Evolutionary conservation across 2,888 invertebrate genomes (phyloP).

Genomic region (Acleris sparsana): DNA sequence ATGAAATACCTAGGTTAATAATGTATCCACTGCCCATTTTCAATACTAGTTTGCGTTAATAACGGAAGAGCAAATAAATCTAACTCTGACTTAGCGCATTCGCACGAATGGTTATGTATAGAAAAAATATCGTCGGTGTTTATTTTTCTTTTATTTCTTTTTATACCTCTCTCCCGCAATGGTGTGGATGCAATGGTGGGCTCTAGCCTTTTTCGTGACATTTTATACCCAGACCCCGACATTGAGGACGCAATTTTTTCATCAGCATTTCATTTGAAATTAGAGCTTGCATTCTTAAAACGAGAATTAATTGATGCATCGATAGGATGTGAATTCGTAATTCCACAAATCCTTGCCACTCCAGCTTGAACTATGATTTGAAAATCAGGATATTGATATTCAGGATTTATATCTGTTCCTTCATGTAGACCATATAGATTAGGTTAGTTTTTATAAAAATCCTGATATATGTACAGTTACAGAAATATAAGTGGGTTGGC

Average conservation of each 20-base stretch:
- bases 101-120: conserved; percentile 46
- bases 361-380: no score
- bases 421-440: no score
- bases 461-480: no score
- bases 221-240: conserved; percentile 44
- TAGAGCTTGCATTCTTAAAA: conserved; percentile 36
- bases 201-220: conserved; percentile 8
- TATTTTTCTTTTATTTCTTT: conserved; percentile 22
- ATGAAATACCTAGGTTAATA: conserved; percentile 47
- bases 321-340: conserved; percentile 33
- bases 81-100: conserved; percentile 46
- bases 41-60: conserved; percentile 44
- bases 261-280: conserved; percentile 43
- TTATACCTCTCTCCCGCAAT: conserved; percentile 3
- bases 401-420: no score
- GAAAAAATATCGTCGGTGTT: conserved; percentile 39
- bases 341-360: no score
- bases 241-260: conserved; percentile 41
- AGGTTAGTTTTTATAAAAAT: no score
- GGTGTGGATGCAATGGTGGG: conserved; percentile 9
- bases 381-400: no score
- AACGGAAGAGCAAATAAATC: conserved; percentile 47
- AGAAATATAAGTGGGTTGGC: no score
- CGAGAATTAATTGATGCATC: conserved; percentile 35
- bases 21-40: conserved; percentile 44